Conservation (phyloP, 2,888 invertebrate species). For the Plagiodera versicolora region DNA sequence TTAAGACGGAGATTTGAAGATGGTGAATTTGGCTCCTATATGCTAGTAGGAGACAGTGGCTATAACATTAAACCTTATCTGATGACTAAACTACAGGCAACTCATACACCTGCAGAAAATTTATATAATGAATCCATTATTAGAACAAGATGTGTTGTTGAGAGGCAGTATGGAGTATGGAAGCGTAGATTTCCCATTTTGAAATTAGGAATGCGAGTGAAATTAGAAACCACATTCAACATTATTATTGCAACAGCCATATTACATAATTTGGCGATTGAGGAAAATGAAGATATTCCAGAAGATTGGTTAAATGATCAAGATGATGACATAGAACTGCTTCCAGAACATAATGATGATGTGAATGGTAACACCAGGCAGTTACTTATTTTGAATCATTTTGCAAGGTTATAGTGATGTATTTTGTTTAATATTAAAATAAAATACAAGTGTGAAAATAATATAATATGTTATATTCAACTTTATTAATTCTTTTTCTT, state of each 20-base stretch:
- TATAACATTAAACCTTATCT: slow-evolving; percentile 4
- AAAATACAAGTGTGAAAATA: too few relatives aligned
- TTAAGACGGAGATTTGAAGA: slow-evolving; percentile 9
- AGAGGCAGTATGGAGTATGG: slow-evolving; percentile 7
- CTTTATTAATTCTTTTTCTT: background rate
- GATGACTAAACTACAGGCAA: slow-evolving; percentile 8
- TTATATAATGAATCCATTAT: slow-evolving; percentile 11
- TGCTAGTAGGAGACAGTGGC: slow-evolving; percentile 16
- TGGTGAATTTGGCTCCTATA: slow-evolving; percentile 2
- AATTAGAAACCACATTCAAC: background rate
- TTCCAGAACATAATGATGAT: slow-evolving; percentile 1
- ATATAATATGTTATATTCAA: too few relatives aligned
- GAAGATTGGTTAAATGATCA: slow-evolving; percentile 10
- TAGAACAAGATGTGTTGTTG: slow-evolving; percentile 4
- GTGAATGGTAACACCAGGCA: slow-evolving; percentile 2
- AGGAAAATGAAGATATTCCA: slow-evolving; percentile 6
- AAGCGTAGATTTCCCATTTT: slow-evolving; percentile 7
- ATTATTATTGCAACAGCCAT: slow-evolving; percentile 11
- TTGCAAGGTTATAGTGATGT: slow-evolving; percentile 4
- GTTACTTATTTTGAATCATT: slow-evolving; percentile 12
- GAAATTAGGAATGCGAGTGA: slow-evolving; percentile 9
- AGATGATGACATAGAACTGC: slow-evolving; percentile 6
- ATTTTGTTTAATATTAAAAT: too few relatives aligned
- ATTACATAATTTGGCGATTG: slow-evolving; percentile 9
- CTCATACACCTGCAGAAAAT: slow-evolving; percentile 12